phyloP scores from a whole-genome alignment of 1,140 invertebrate genomes.

The Carposina sasakii region DNA sequence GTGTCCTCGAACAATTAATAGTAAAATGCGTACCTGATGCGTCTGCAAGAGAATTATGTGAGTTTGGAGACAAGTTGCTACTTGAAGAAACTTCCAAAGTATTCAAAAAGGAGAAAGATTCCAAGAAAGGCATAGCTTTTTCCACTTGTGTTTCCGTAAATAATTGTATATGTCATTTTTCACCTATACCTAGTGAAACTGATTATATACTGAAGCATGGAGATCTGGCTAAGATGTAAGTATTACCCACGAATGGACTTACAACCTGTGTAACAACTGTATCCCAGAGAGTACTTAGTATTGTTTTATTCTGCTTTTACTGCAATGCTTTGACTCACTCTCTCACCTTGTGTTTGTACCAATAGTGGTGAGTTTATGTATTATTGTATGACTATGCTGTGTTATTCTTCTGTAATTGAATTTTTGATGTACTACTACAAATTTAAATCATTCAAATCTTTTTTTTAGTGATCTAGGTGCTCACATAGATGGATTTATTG shows the following conservation, averaged over 20 bases:
- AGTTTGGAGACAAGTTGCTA: constrained; percentile 91
- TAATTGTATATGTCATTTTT: constrained; percentile 99
- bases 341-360: no score
- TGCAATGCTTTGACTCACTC: no score
- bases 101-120: constrained; percentile 98
- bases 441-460: constrained; percentile 9
- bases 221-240: constrained; percentile 98
- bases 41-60: constrained; percentile 93
- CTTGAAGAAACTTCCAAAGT: constrained; percentile 95
- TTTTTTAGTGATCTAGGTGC: constrained; percentile 93
- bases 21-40: constrained; percentile 90
- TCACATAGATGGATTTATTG: constrained; percentile 99
- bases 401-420: background rate
- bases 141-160: constrained; percentile 99
- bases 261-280: no score
- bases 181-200: constrained; percentile 93
- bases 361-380: no score
- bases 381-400: no score
- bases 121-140: constrained; percentile 99
- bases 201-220: constrained; percentile 92
- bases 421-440: background rate
- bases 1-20: constrained; percentile 90
- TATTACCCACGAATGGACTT: no score
- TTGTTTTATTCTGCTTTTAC: no score
- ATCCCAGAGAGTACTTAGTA: no score